phyloP scores from a whole-genome alignment of 1,140 invertebrate species.

The Neuroterus valhalla region DNA sequence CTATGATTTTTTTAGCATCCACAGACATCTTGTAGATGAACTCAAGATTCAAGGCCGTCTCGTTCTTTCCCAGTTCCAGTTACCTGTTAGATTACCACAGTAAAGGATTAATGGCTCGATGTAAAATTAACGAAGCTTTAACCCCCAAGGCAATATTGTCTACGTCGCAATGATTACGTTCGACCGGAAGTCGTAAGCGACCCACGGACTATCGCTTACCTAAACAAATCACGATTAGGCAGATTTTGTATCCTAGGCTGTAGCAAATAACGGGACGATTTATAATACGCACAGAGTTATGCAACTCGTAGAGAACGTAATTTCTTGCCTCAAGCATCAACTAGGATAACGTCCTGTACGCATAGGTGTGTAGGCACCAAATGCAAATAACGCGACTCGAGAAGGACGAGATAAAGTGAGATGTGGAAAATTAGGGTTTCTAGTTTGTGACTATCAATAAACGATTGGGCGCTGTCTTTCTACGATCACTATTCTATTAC shows the following conservation, averaged over 20 bases:
- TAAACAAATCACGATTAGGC: slow-evolving; percentile 46
- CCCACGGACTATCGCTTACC: slow-evolving; percentile 45
- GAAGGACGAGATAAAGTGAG: slow-evolving; percentile 53
- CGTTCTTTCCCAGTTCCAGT: no score
- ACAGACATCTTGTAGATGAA: no score
- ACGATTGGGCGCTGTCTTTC: slow-evolving; percentile 35
- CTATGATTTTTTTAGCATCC: no score
- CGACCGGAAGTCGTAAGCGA: slow-evolving; percentile 52
- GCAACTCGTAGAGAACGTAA: slow-evolving; percentile 63
- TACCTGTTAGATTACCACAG: background rate
- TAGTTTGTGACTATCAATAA: slow-evolving; percentile 31
- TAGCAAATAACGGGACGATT: slow-evolving; percentile 54
- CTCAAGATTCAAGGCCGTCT: no score
- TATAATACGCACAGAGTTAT: slow-evolving; percentile 53
- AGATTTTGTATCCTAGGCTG: slow-evolving; percentile 45
- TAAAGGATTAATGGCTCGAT: background rate
- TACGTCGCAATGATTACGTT: slow-evolving; percentile 38
- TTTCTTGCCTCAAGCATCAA: slow-evolving; percentile 57
- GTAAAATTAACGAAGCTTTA: slow-evolving; percentile 19
- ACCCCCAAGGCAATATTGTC: slow-evolving; percentile 45
- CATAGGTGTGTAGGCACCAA: slow-evolving; percentile 47
- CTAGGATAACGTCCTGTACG: slow-evolving; percentile 41
- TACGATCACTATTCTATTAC: background rate
- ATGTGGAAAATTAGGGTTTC: slow-evolving; percentile 45
- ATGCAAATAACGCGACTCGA: slow-evolving; percentile 60